phyloP scores from a whole-genome alignment of 92 coral and sea anemone species.

The Heliopora coerulea region DNA sequence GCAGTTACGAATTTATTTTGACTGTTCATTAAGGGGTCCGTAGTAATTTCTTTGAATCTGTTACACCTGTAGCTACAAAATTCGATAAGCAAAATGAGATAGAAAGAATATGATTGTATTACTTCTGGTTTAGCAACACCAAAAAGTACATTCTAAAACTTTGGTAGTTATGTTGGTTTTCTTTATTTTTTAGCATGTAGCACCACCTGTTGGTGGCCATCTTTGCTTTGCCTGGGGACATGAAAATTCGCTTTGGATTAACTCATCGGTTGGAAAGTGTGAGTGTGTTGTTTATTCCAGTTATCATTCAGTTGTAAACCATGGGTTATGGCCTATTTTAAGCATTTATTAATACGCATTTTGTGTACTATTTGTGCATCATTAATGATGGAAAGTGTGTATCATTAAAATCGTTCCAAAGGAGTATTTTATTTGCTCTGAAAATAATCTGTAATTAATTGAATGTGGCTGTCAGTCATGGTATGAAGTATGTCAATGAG shows the following conservation, averaged over 20 bases:
- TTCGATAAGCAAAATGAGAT: too few species aligned
- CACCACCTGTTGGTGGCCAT: not conserved
- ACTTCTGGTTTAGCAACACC: too few species aligned
- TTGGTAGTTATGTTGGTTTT: too few species aligned
- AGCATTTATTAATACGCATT: too few species aligned
- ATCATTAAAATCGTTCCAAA: too few species aligned
- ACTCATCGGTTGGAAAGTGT: slow-evolving; percentile 12
- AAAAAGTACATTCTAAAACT: too few species aligned
- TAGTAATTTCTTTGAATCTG: not conserved
- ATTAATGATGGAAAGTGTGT: not conserved
- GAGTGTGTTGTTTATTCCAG: not conserved
- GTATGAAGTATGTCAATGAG: too few species aligned
- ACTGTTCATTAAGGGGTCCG: not conserved
- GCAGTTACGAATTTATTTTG: too few species aligned
- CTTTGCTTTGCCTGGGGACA: slow-evolving; percentile 14
- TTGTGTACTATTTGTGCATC: not conserved
- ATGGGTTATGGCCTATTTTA: not conserved
- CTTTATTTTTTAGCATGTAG: not conserved
- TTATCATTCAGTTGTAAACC: not conserved
- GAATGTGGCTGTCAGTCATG: too few species aligned
- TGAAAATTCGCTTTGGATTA: slow-evolving; percentile 27
- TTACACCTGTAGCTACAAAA: not conserved
- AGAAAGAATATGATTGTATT: too few species aligned
- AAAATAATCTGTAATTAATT: too few species aligned
- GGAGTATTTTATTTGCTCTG: too few species aligned